Conservation (phyloP, 2,888 invertebrate species). For the Aphrophora alni region DNA sequence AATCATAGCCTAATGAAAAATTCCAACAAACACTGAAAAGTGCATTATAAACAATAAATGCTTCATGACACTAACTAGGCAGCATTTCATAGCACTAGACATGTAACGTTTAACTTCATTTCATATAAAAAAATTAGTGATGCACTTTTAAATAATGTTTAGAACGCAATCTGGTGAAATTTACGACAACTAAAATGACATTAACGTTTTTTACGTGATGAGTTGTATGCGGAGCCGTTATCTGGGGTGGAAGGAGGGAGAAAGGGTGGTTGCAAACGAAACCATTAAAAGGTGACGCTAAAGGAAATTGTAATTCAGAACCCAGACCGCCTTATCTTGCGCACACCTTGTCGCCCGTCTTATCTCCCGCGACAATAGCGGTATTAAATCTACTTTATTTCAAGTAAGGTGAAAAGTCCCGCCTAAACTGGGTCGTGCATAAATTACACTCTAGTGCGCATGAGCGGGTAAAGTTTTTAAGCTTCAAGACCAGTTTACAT, state of each 20-base stretch:
- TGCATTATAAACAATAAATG: no score
- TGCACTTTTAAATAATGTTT: conserved; percentile 1
- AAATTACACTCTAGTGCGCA: no score
- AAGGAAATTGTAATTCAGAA: conserved; percentile 6
- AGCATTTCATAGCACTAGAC: no score
- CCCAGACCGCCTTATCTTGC: background rate
- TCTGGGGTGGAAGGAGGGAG: background rate
- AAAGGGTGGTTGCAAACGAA: background rate
- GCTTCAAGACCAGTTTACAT: no score
- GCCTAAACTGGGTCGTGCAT: background rate
- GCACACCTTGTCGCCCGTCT: background rate
- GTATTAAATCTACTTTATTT: conserved; percentile 4
- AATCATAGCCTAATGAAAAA: no score
- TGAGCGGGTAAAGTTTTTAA: no score
- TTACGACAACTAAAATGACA: conserved; percentile 5
- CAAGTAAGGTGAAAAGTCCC: background rate
- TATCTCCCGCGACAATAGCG: background rate
- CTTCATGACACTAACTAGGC: no score
- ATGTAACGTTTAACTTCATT: no score
- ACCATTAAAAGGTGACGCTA: background rate
- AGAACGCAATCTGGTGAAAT: background rate
- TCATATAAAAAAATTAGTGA: background rate
- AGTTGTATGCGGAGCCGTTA: background rate
- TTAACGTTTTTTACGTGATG: conserved; percentile 6
- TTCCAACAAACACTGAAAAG: no score